A percentile compares a stretch with the other conserved stretches of the same genome.
phyloP scores from a whole-genome alignment of 2,888 invertebrate genomes.

The Blastobasis adustella region DNA sequence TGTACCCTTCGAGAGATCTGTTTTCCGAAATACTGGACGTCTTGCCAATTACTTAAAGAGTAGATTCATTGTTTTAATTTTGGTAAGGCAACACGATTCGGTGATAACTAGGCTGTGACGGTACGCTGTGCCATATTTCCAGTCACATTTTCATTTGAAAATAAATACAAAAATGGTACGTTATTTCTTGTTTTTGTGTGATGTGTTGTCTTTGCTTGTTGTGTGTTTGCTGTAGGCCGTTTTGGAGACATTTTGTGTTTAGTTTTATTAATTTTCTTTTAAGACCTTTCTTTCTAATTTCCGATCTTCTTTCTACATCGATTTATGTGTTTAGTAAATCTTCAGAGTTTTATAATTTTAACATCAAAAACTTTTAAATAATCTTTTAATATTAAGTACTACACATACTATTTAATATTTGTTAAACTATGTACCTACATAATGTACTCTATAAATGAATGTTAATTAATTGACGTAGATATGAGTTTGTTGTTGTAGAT shows the following conservation, averaged over 20 bases:
- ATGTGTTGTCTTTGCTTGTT: constrained; percentile 67
- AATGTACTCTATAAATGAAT: too few relatives aligned
- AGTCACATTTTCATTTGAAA: constrained; percentile 48
- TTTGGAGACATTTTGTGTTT: constrained; percentile 63
- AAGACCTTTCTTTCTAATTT: constrained; percentile 43
- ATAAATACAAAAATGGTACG: constrained; percentile 44
- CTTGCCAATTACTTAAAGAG: constrained; percentile 40
- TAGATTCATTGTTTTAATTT: constrained; percentile 57
- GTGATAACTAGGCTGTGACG: constrained; percentile 44
- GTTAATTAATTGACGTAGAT: constrained; percentile 6
- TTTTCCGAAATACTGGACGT: constrained; percentile 59
- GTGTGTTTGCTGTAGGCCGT: constrained; percentile 75
- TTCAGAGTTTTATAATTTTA: too few relatives aligned
- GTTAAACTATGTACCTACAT: too few relatives aligned
- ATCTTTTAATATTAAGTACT: too few relatives aligned
- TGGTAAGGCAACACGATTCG: constrained; percentile 49
- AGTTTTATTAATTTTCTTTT: constrained; percentile 32
- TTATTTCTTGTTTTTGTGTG: constrained; percentile 52
- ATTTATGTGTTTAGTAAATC: constrained; percentile 7
- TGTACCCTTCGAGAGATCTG: constrained; percentile 75
- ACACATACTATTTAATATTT: too few relatives aligned
- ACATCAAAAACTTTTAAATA: too few relatives aligned
- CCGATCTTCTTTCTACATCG: constrained; percentile 49
- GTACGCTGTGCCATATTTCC: constrained; percentile 50
- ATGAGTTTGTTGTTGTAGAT: not conserved